Base-by-base conservation (phyloP, 2,113 vertebrate species). In the Alethe castanea region DNA sequence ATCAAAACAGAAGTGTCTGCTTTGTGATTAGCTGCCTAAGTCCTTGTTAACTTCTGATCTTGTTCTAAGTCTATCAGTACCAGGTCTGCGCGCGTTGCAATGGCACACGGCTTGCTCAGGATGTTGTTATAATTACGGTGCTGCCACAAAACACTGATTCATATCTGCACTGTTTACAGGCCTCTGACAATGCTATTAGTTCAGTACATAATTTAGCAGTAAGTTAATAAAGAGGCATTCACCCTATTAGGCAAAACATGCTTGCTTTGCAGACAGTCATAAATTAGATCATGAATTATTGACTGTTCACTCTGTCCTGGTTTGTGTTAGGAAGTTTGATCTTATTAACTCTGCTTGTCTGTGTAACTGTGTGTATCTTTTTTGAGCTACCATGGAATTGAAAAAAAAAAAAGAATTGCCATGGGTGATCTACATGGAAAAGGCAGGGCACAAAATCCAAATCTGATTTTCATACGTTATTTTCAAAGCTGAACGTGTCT, bases 141-240 rank as follows among this genome's bases (percentile, higher is more conserved):
- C 87, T 82, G 28, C 56, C 84, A 84, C 91, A 72, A 93, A 94
- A 95, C 95, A 70, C 95, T 94, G 81, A 86, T 97, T 97, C 93
- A 92, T 82, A 86, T 81, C 76, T 95, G 50, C 66, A 66, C 72
- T 81, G 93, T 96, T 97, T 95, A 77, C 93, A 91, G 84, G 76
- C 83, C 81, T 94, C 91, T 89, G 90, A 94, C 86, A 96, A 92
- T 93, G 56, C 56, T 92, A 53, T 96, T 96, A 93, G 87, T 88
- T 94, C 94, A 85, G 91, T 81, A 89, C 70, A 67, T 95, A 96
- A 97, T 96, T 96, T 94, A 91, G 81, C 50, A 95, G 50, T 93
- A 92, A 97, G 91, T 96, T 96, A 95, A 92, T 95, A 95, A 95
- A 95, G 82, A 95, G 50, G 81, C 92, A 93, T 88, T 84, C 81